Conservation (phyloP, 2,113 vertebrate genomes). For the Thermophis baileyi region DNA sequence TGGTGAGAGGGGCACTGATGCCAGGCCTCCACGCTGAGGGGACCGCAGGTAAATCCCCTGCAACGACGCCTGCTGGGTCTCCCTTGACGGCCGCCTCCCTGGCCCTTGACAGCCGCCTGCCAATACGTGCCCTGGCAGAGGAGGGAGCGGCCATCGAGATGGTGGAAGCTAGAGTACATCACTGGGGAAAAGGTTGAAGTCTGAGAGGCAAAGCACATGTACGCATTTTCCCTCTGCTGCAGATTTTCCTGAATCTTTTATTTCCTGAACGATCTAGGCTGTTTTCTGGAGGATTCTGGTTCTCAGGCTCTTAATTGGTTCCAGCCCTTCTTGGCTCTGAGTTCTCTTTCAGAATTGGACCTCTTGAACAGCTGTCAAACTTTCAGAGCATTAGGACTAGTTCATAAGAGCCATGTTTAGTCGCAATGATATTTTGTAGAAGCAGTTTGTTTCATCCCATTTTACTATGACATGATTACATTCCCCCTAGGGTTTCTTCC, state of each 20-base stretch:
- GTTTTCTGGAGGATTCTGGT: neutral
- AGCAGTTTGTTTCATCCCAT: neutral
- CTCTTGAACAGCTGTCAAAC: neutral
- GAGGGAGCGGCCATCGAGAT: neutral
- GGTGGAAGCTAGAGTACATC: neutral
- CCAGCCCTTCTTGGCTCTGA: neutral
- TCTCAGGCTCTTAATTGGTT: neutral
- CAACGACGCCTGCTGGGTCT: neutral
- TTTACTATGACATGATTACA: neutral
- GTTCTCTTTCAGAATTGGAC: neutral
- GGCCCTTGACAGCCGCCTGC: neutral
- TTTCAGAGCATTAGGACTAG: neutral
- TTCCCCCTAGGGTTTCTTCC: neutral
- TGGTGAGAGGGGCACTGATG: neutral
- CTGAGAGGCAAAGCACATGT: neutral
- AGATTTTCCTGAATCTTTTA: neutral
- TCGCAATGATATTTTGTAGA: neutral
- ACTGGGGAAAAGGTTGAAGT: neutral
- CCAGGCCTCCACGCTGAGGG: neutral
- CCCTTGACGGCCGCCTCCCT: neutral
- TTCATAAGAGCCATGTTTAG: neutral
- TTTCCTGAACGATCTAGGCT: neutral
- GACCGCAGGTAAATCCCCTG: neutral
- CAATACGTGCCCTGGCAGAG: rapidly evolving
- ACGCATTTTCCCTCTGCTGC: neutral